Base-by-base conservation (phyloP, 2,797 vertebrate species). In the Furcifer pardalis region DNA sequence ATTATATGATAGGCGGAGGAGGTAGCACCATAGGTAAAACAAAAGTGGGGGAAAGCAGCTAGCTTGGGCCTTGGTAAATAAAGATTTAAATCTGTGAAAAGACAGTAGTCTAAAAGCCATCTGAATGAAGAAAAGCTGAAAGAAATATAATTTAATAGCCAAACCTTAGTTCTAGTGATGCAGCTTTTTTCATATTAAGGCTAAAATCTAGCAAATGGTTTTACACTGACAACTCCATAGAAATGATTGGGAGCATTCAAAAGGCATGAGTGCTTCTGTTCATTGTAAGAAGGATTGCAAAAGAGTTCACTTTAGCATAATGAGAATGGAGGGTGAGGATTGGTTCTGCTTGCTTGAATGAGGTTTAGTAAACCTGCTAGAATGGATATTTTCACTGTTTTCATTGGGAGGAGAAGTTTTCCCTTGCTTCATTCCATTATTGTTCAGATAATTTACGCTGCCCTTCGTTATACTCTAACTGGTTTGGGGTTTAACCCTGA, bases 141-240 rank as follows among this genome's bases (percentile, higher is more conserved):
- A 87, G 90, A 74, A 8, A 4, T 87, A 79, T 23, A 81, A 88
- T 81, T 68, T 19, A 69, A 81, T 86, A 73, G n/a, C 7, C 30
- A 83, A 75, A 62, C n/a, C 1, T 59, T 15, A 49, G 59, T 40
- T 52, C 0, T 78, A 52, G 66, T 17, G 73, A 17, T 79, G 44
- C 10, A 65, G 1, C 19, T 27, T 90, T 30, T 77, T 12, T 82
- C 72, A 76, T 66, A 44, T 68, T 30, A 42, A 83, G 17, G 46
- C 44, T 37, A 35, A n/a, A 81, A 68, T 75, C 8, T 15, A 44
- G 52, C 35, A 76, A 69, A 74, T 60, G 35, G 5, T 35, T 60
- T n/a, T 66, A 52, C n/a, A 46, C 23, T 60, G 49, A 75, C 59
- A 81, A 10, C 8, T 49, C n/a, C n/a, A 10, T 6, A 23, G 30